Percentiles rank a stretch among this genome's conserved stretches.
These are phyloP conservation scores for Chelonus formosanus DNA, from an alignment of 2,888 invertebrate species.

Conservation along the genomic window DNA sequence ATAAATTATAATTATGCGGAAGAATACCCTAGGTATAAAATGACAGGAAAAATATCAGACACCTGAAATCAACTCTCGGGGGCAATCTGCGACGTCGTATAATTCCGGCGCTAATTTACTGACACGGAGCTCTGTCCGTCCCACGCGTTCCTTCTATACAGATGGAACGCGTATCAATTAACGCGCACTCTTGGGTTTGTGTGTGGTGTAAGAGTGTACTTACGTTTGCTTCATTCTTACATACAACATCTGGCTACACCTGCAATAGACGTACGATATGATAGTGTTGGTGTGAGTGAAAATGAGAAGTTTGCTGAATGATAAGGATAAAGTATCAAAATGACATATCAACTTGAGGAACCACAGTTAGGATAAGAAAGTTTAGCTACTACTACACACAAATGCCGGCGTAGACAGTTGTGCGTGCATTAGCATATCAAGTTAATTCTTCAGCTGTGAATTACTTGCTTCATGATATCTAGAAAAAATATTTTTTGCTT, in stretches of 20 bases:
- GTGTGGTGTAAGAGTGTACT: slow-evolving; percentile 29
- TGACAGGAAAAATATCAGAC: slow-evolving; percentile 28
- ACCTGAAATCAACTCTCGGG: slow-evolving; percentile 33
- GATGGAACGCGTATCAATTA: slow-evolving; percentile 45
- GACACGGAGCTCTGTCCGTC: slow-evolving; percentile 37
- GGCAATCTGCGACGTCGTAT: slow-evolving; percentile 29
- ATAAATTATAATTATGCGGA: slow-evolving; percentile 1
- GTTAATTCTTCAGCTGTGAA: too few relatives aligned
- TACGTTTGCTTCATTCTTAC: slow-evolving; percentile 28
- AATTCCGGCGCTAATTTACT: slow-evolving; percentile 33
- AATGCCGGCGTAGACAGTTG: slow-evolving; percentile 26
- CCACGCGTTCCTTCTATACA: slow-evolving; percentile 35
- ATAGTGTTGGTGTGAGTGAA: slow-evolving; percentile 16
- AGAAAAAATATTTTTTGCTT: too few relatives aligned
- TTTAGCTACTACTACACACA: slow-evolving; percentile 20
- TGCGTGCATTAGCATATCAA: slow-evolving; percentile 46
- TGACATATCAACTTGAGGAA: background rate
- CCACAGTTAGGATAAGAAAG: slow-evolving; percentile 36
- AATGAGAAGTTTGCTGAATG: background rate
- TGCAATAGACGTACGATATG: background rate
- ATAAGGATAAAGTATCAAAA: background rate
- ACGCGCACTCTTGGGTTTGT: slow-evolving; percentile 35
- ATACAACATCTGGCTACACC: slow-evolving; percentile 27
- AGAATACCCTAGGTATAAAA: slow-evolving; percentile 3
- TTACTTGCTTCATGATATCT: too few relatives aligned